Evolutionary conservation across 2,113 vertebrate genomes (phyloP).

Genomic region (Silurus glanis): DNA sequence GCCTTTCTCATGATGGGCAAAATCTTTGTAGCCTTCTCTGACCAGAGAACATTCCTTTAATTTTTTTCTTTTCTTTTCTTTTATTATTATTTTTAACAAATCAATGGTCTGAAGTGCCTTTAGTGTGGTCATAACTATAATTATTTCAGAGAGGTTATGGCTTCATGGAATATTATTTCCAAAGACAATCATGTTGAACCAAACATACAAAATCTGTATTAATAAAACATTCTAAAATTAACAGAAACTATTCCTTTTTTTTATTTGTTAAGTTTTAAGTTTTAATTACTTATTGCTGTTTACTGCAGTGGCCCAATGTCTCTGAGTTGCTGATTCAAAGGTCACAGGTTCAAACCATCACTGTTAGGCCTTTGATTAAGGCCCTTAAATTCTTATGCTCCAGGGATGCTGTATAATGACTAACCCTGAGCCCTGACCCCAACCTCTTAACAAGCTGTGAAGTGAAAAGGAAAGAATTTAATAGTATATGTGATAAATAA

Average conservation of each 20-base stretch:
- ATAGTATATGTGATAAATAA: background rate
- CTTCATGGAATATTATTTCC: background rate
- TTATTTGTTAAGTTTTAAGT: background rate
- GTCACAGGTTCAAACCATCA: background rate
- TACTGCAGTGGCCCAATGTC: background rate
- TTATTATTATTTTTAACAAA: background rate
- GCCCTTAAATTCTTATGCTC: background rate
- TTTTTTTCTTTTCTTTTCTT: no score
- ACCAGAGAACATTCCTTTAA: no score
- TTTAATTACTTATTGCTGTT: background rate
- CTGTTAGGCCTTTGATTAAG: background rate
- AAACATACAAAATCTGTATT: background rate
- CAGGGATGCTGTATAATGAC: background rate
- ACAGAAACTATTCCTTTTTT: background rate
- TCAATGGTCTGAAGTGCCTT: background rate
- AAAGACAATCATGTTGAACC: background rate
- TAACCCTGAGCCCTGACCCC: background rate
- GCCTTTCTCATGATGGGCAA: no score
- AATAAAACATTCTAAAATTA: background rate
- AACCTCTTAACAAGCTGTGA: background rate
- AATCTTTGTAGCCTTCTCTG: no score
- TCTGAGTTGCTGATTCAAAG: background rate
- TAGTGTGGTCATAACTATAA: background rate
- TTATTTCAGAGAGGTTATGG: background rate
- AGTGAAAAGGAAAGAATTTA: background rate